Evolutionary conservation across 2,888 invertebrate genomes (phyloP), one percentile per base, ranked within the genome.

Genomic region (Diarsia brunnea): DNA sequence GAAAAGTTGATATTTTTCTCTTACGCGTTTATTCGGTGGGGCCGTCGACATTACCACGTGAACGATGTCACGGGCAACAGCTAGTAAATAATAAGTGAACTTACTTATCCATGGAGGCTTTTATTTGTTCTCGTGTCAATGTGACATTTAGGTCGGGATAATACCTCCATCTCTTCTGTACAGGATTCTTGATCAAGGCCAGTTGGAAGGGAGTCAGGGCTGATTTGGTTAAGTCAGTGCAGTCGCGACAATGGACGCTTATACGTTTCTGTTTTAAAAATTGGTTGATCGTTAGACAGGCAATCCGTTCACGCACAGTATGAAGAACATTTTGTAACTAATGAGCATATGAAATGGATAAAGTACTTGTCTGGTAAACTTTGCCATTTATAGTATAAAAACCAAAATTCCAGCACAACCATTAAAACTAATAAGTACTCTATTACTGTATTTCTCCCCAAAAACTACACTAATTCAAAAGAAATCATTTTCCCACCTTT

Each of bases 91-190:
- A 27, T 45, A 7, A n/a, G 12, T 27, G 14, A 31, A 65, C 82
- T 72, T 90, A 96, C 95, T 92, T 89, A 21, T 85, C 83, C 95
- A 96, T 95, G 31, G 89, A 86, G 21, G 83, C 73, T 16, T 89
- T 89, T 78, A 95, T 93, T 86, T 95, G 87, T 74, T 91, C 87
- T 4, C 87, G 66, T 16, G 93, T 87, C 55, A 94, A 79, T 3
- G 87, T 89, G 11, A 93, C 93, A 1, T 95, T 95, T 1, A 97
- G 86, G 83, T 96, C 95, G 2, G 97, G 97, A 82, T 96, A 95
- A 81, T 96, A 91, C 77, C 92, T 95, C 97, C 97, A 97, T 65
- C 97, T 92, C 61, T 91, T 94, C 75, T 93, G 93, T 0, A 89
- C 90, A 3, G 92, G 79, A 61, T 94, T 93, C 72, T 90, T 84